Evolutionary conservation across 2,797 vertebrate genomes (phyloP).

Genomic region (Sternotherus odoratus): DNA sequence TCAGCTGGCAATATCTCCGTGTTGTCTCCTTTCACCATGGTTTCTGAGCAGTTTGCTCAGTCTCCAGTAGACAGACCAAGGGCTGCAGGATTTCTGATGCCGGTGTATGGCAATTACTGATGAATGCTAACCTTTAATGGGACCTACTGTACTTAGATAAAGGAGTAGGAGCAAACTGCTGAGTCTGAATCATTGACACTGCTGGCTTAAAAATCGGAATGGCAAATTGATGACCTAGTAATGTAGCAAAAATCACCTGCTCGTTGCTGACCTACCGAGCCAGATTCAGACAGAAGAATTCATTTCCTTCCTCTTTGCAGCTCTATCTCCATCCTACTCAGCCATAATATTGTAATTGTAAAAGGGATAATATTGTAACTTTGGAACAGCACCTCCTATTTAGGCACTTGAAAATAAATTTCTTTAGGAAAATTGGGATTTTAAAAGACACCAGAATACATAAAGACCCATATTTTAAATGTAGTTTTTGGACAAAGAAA

Average conservation of each 20-base stretch:
- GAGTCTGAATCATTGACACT: neutral
- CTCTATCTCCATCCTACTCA: neutral
- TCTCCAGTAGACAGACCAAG: neutral
- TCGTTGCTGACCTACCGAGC: neutral
- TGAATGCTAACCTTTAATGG: neutral
- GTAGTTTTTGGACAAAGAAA: neutral
- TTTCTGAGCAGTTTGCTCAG: neutral
- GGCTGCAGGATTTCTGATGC: neutral
- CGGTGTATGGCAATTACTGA: neutral
- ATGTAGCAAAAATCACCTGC: neutral
- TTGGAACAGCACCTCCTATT: neutral
- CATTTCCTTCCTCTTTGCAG: fast-evolving
- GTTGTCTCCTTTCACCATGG: neutral
- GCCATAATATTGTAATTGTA: no score
- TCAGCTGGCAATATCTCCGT: neutral
- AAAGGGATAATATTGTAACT: neutral
- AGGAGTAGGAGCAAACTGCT: neutral
- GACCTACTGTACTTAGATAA: neutral
- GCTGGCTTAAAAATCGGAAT: neutral
- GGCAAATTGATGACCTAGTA: neutral
- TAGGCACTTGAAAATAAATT: neutral
- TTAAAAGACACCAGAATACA: no score
- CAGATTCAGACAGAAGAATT: neutral
- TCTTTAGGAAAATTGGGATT: neutral
- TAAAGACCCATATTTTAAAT: neutral